Percentiles rank a stretch among this genome's conserved stretches.
phyloP scores from a whole-genome alignment of 2,797 vertebrate genomes.

The Knipowitschia caucasica region DNA sequence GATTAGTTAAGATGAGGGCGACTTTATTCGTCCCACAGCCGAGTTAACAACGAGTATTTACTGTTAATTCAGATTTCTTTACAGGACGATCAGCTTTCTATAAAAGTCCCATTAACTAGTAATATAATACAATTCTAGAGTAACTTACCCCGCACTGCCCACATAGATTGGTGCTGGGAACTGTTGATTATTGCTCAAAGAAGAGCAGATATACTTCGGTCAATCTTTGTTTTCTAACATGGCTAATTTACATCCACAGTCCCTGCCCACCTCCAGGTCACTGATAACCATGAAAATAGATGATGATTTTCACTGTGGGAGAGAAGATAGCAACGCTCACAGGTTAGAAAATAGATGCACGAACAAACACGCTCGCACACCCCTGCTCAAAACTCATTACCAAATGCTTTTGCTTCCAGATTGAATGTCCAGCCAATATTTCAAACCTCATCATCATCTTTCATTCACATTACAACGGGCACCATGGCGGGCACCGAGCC shows the following conservation, averaged over 20 bases:
- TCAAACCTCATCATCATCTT: conserved; percentile 45
- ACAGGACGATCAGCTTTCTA: too few species aligned
- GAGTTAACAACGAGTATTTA: too few species aligned
- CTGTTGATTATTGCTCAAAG: too few species aligned
- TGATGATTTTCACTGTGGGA: conserved; percentile 64
- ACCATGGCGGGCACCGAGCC: conserved; percentile 39
- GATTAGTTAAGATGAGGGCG: too few species aligned
- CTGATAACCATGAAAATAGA: too few species aligned
- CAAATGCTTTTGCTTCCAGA: conserved; percentile 50
- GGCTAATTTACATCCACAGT: conserved; percentile 67
- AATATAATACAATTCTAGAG: too few species aligned
- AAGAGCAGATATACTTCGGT: conserved; percentile 26
- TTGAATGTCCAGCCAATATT: conserved; percentile 59
- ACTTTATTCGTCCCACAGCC: too few species aligned
- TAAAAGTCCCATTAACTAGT: too few species aligned
- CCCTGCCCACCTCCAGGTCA: too few species aligned
- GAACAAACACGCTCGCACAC: conserved; percentile 14
- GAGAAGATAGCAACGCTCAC: conserved; percentile 53
- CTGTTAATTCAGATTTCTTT: too few species aligned
- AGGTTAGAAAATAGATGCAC: conserved; percentile 61
- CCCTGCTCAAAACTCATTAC: conserved; percentile 48
- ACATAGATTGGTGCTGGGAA: too few species aligned
- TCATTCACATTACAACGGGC: conserved; percentile 52
- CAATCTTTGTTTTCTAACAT: conserved; percentile 55
- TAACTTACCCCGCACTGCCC: too few species aligned